These are phyloP conservation scores for Pogonomyrmex barbatus DNA, from an alignment of 1,140 invertebrate species.

Conservation along the genomic window DNA sequence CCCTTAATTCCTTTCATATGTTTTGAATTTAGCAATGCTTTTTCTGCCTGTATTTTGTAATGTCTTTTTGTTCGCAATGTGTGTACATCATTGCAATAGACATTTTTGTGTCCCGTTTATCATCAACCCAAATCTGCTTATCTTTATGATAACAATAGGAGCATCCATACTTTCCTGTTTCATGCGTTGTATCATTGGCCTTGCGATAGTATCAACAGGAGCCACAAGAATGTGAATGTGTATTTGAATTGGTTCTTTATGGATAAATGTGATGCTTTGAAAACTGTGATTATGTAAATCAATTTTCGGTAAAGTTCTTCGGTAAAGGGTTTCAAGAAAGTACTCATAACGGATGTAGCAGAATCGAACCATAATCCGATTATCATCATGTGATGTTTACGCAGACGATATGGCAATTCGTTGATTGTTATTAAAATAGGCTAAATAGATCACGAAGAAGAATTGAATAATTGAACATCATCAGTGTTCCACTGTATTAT, in stretches of 20 bases:
- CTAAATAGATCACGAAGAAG: neutral
- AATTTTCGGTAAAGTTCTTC: neutral
- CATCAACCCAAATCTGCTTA: neutral
- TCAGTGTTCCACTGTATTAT: neutral
- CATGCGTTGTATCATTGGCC: neutral
- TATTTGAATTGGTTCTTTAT: neutral
- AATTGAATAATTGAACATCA: neutral
- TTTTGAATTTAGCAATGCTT: neutral
- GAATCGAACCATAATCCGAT: neutral
- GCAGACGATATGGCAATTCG: neutral
- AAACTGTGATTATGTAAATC: neutral
- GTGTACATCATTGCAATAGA: neutral
- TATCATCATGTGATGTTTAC: neutral
- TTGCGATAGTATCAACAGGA: neutral
- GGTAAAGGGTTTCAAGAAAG: neutral
- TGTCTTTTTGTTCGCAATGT: neutral
- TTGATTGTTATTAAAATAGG: neutral
- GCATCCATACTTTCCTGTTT: neutral
- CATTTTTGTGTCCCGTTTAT: neutral
- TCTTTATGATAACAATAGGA: constrained; percentile 15
- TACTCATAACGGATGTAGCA: neutral
- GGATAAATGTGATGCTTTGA: neutral
- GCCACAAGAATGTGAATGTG: neutral
- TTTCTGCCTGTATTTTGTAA: neutral
- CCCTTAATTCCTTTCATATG: neutral